Evolutionary conservation across 2,113 vertebrate species (phyloP), one percentile per base, ranked within the genome.

Genomic region (Poeciliopsis occidentalis): DNA sequence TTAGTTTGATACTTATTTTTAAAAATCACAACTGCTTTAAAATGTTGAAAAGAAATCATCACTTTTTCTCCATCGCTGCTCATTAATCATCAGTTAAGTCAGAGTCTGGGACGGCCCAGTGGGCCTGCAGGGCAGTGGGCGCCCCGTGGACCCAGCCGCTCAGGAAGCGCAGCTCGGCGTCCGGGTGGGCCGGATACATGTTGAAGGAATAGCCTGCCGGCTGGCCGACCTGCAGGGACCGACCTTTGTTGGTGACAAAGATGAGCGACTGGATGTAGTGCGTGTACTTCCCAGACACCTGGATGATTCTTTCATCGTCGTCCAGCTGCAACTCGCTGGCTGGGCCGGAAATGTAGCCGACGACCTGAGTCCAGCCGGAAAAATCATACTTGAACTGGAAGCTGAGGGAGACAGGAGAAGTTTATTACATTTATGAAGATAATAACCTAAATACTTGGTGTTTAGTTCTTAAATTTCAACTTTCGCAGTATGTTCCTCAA

Each of bases 321-420:
- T 22, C 27, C 57, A 86, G 5, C 15, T 69, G 19, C 0, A 85
- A 17, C 60, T 80, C 79, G 0, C 6, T 3, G 8, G 0, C 0
- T 0, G 0, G 0, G 4, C 66, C 69, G 0, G 0, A 0, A 0
- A 51, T 0, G 2, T 0, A 1, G 0, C 83, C 83, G 10, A 12
- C 60, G 2, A 60, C 0, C 0, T 0, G 0, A 1, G 75, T 44
- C 88, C 88, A 87, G 4, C 47, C 19, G 3, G 44, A 19, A 19
- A 0, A 1, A 8, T 73, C 79, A 0, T 75, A 84, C 0, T 71
- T 47, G 15, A 84, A 4, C 61, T 89, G 85, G 2, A 89, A 2
- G 5, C 82, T 89, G 54, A 60, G 8, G 15, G 34, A 13, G 10
- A 37, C 34, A 26, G 13, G 11, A 37, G 29, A 19, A 15, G 15